Percentiles rank a stretch among this genome's conserved stretches.
phyloP scores from a whole-genome alignment of 2,113 vertebrate genomes.

The Vidua macroura region DNA sequence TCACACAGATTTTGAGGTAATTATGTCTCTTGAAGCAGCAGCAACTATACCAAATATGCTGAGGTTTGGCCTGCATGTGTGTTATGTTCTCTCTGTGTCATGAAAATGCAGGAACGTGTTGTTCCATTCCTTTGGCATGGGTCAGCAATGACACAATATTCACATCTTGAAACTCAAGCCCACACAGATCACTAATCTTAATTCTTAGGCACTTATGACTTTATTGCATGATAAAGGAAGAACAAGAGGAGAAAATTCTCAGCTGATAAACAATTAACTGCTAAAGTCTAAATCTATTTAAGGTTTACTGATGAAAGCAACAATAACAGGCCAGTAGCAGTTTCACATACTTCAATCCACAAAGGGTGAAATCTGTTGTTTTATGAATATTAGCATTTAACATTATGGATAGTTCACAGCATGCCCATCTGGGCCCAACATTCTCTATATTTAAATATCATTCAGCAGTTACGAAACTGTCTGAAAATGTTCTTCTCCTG shows the following conservation, averaged over 20 bases:
- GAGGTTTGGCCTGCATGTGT: background rate
- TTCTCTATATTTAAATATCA: slow-evolving; percentile 21
- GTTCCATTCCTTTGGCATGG: background rate
- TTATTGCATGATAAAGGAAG: background rate
- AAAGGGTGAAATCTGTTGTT: background rate
- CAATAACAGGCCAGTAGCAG: background rate
- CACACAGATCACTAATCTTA: background rate
- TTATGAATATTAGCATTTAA: background rate
- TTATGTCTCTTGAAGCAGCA: background rate
- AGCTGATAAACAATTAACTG: background rate
- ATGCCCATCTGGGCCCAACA: background rate
- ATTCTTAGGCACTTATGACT: background rate
- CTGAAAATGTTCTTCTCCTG: background rate
- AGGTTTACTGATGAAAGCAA: background rate
- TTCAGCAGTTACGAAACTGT: background rate
- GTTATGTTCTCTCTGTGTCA: background rate
- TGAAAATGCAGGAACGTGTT: background rate
- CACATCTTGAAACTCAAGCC: background rate
- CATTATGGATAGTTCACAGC: background rate
- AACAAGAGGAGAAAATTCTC: background rate
- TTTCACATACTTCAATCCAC: background rate
- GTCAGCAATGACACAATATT: background rate
- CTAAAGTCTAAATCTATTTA: background rate
- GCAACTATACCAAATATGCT: background rate
- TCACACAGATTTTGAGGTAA: background rate